Conservation (phyloP, 2,113 vertebrate species). For the Marcusenius ussheri region DNA sequence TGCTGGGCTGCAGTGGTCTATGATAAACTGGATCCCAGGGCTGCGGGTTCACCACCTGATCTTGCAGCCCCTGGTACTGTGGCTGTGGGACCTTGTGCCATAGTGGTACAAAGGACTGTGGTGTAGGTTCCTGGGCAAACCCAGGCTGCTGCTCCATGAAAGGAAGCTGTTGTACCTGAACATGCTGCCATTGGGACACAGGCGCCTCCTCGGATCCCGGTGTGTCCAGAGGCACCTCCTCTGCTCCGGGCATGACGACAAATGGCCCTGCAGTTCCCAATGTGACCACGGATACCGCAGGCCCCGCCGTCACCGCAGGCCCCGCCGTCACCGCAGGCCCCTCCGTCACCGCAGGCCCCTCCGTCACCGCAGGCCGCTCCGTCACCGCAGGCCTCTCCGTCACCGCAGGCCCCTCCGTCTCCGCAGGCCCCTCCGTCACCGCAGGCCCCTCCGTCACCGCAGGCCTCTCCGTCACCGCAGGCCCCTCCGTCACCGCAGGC, state of each 20-base stretch:
- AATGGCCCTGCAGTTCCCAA: background rate
- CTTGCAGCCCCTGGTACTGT: background rate
- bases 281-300: background rate
- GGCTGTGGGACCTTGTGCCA: background rate
- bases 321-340: too few species aligned
- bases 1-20: background rate
- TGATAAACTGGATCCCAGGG: background rate
- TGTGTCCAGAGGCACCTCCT: background rate
- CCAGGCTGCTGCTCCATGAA: background rate
- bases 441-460: too few species aligned
- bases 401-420: too few species aligned
- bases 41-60: background rate
- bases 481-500: too few species aligned
- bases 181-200: background rate
- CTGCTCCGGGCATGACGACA: background rate
- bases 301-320: too few species aligned
- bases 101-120: background rate
- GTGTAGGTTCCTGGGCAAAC: background rate
- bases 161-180: background rate
- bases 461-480: too few species aligned
- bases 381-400: too few species aligned
- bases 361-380: too few species aligned
- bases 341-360: too few species aligned
- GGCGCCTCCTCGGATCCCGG: background rate
- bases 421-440: accelerated